Evolutionary conservation across 2,113 vertebrate genomes (phyloP).

Genomic region (Eulemur macaco): DNA sequence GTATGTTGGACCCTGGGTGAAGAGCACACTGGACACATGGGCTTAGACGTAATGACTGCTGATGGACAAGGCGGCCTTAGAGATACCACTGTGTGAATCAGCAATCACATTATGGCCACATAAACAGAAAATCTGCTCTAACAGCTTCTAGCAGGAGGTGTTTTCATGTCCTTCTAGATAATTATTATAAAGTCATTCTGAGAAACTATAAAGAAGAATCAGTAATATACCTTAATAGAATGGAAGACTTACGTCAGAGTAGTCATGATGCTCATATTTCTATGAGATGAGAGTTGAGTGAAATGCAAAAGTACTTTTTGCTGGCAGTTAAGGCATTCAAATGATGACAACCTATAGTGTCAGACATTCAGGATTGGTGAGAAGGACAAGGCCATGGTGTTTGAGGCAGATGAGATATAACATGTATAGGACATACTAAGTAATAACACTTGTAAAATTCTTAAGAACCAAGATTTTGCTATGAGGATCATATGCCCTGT

Average conservation of each 20-base stretch:
- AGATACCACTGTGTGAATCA: not conserved
- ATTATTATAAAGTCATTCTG: not conserved
- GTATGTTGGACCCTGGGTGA: not conserved
- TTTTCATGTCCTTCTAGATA: not conserved
- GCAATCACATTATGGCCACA: not conserved
- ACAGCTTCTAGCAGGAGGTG: not conserved
- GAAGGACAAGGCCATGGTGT: not conserved
- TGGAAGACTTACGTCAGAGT: not conserved
- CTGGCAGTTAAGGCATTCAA: not conserved
- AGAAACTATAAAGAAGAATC: not conserved
- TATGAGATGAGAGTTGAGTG: not conserved
- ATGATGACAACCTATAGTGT: not conserved
- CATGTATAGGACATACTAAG: not conserved
- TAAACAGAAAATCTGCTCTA: not conserved
- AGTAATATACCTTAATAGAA: not conserved
- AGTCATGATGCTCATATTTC: not conserved
- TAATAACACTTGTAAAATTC: not conserved
- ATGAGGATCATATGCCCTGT: not conserved
- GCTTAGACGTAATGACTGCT: not conserved
- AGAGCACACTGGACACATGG: rapidly evolving
- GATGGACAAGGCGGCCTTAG: rapidly evolving
- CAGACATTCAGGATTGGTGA: not conserved
- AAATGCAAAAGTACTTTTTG: not conserved
- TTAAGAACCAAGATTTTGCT: not conserved
- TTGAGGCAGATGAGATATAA: not conserved